Base-by-base conservation (phyloP, 2,888 invertebrate genomes). In the Eupithecia insigniata region DNA sequence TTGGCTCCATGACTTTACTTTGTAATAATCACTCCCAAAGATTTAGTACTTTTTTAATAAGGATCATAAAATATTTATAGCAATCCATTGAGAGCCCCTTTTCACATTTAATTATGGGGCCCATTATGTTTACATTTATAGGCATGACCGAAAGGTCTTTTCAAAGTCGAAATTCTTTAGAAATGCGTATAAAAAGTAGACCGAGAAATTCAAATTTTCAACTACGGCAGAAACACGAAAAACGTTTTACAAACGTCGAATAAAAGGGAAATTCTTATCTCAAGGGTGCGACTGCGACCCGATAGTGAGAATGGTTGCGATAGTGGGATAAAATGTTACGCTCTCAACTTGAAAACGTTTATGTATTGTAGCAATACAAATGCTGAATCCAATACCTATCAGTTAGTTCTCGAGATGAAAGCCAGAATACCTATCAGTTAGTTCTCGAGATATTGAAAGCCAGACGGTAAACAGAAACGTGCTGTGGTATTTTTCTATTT, bases 161-260 rank as follows among this genome's bases (percentile, higher is more conserved):
- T 74, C 39, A 72, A 67, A 71, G 58, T 71, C 73, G 66, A 67
- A 66, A 75, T 72, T 60, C 70, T 76, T 76, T 75, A 74, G 64
- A 70, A 73, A 75, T 66, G 62, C 61, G 70, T 69, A 68, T 34
- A 64, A 72, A 39, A 74, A 71, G 66, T 67, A 73, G 69, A 71
- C 71, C 72, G 64, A 67, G 51, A 51, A 73, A 72, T 78, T 77
- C 64, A 67, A 71, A 71, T 74, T 65, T 61, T 46, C 65, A 67
- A 73, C 70, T 74, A 69, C 67, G 72, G 66, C 68, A 71, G 73
- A 73, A 74, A 79, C 74, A 76, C 74, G 74, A 76, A 78, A 77
- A 76, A 70, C 76, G 74, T 75, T 76, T 75, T 72, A 78, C 76
- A 78, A 73, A 66, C 70, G 67, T 67, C 69, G 69, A 70, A 66